Evolutionary conservation across 2,797 vertebrate species (phyloP).

Genomic region (Poeciliopsis infans): DNA sequence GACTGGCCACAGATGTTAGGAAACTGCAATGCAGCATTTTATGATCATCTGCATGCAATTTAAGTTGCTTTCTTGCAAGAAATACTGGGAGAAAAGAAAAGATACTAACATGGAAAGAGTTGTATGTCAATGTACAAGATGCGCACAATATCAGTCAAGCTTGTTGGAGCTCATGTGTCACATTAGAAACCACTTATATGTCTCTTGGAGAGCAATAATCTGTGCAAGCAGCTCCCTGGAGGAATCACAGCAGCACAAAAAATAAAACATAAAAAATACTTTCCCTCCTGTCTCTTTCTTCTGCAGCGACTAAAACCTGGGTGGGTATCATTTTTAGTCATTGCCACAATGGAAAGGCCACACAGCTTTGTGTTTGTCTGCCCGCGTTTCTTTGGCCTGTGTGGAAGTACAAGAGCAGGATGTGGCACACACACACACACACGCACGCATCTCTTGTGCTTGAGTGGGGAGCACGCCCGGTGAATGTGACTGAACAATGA

Average conservation of each 20-base stretch:
- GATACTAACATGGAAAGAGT: slow-evolving; percentile 16
- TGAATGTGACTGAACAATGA: slow-evolving; percentile 59
- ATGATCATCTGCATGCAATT: slow-evolving; percentile 33
- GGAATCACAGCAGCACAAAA: slow-evolving; percentile 27
- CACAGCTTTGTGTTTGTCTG: slow-evolving; percentile 7
- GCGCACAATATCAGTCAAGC: slow-evolving; percentile 11
- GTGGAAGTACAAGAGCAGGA: slow-evolving; percentile 7
- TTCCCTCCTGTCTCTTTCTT: slow-evolving; percentile 22
- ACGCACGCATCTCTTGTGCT: slow-evolving; percentile 29
- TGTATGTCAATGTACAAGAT: slow-evolving; percentile 12
- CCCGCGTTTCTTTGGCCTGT: background rate
- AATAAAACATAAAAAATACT: background rate
- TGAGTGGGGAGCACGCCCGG: slow-evolving; percentile 26
- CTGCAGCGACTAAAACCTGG: slow-evolving; percentile 34
- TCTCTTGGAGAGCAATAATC: slow-evolving; percentile 35
- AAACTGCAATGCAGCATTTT: slow-evolving; percentile 13
- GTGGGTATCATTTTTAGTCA: slow-evolving; percentile 17
- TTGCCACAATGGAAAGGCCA: slow-evolving; percentile 26
- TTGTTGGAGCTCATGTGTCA: slow-evolving; percentile 25
- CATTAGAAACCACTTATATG: slow-evolving; percentile 37
- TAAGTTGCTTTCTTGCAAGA: slow-evolving; percentile 36
- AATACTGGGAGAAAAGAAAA: slow-evolving; percentile 1
- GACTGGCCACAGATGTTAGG: slow-evolving; percentile 19
- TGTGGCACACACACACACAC: slow-evolving; percentile 13
- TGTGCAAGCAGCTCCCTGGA: slow-evolving; percentile 24